Base-by-base conservation (phyloP, 2,888 invertebrate species). In the Falcaria lacertinaria region DNA sequence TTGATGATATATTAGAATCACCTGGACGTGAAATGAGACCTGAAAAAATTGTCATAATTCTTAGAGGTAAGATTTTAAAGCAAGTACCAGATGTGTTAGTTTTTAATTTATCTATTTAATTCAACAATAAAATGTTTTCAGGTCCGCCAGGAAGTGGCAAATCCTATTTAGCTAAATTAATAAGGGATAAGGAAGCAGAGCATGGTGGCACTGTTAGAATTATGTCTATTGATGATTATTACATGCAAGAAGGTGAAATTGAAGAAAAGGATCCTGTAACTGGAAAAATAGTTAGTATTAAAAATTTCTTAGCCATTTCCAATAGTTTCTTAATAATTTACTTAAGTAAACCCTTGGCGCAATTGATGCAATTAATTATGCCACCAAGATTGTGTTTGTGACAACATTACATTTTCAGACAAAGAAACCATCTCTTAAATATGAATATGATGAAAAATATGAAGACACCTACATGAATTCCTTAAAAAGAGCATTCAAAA, bases 121-220 rank as follows among this genome's bases (percentile, higher is more conserved):
- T 11, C 17, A 19, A 11, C 17, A n/a, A 0, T 5, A 17, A 6
- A 17, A 17, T 35, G 1, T 17, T 63, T 66, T 40, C 47, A 89
- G 90, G 98, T 3, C 94, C 96, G 13, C 98, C 98, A 0, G 98
- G 98, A 7, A 95, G 97, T 78, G 98, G 98, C 32, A 98, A 98
- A 86, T 96, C 97, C 5, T 95, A 94, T 79, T 91, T 97, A 48
- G 96, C 97, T 0, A 96, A 96, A 83, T 84, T 97, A 47, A 96
- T 97, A 55, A 96, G 97, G 74, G 94, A 94, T 46, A 92, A 91
- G 69, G 94, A 94, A 90, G 92, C 96, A 0, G 95, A 96, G 74
- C 93, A 94, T 82, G 97, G 97, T 4, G 94, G 94, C 44, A 94
- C 96, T n/a, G 97, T 96, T 0, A 91, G 98, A 56, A 96, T 98